phyloP scores from a whole-genome alignment of 1,140 invertebrate species.

The Elymnias hypermnestra region DNA sequence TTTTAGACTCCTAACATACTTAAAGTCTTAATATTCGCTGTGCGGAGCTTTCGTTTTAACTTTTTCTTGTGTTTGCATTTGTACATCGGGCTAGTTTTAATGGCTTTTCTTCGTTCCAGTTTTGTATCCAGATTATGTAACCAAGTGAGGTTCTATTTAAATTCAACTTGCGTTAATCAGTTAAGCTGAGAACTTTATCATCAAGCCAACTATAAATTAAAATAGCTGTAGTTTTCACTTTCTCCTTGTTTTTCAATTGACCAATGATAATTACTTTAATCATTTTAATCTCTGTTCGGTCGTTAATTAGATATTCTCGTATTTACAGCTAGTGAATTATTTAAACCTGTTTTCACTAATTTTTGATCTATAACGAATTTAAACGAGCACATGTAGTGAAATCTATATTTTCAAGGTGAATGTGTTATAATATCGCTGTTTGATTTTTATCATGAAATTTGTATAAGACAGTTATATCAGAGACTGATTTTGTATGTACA shows the following conservation, averaged over 20 bases:
- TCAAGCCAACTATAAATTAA: slow-evolving; percentile 12
- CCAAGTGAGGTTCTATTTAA: slow-evolving; percentile 19
- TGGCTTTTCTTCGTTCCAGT: slow-evolving; percentile 33
- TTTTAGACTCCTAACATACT: background rate
- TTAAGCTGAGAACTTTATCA: slow-evolving; percentile 19
- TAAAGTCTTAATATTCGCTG: background rate
- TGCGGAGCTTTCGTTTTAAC: slow-evolving; percentile 13
- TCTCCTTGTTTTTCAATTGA: background rate
- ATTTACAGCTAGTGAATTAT: too few species aligned
- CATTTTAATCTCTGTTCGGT: too few species aligned
- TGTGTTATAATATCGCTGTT: too few species aligned
- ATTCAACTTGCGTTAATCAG: slow-evolving; percentile 21
- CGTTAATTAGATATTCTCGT: too few species aligned
- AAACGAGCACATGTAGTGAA: too few species aligned
- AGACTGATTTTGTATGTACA: too few species aligned
- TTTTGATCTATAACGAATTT: too few species aligned
- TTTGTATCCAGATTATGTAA: slow-evolving; percentile 27
- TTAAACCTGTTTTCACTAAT: too few species aligned
- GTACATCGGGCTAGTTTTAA: slow-evolving; percentile 34
- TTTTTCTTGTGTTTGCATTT: slow-evolving; percentile 23
- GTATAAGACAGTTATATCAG: too few species aligned
- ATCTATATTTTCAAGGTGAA: too few species aligned
- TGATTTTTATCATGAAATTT: too few species aligned
- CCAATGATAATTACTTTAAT: background rate
- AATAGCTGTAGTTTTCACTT: background rate